Conservation (phyloP, 2,888 invertebrate species). For the Crioceris asparagi region DNA sequence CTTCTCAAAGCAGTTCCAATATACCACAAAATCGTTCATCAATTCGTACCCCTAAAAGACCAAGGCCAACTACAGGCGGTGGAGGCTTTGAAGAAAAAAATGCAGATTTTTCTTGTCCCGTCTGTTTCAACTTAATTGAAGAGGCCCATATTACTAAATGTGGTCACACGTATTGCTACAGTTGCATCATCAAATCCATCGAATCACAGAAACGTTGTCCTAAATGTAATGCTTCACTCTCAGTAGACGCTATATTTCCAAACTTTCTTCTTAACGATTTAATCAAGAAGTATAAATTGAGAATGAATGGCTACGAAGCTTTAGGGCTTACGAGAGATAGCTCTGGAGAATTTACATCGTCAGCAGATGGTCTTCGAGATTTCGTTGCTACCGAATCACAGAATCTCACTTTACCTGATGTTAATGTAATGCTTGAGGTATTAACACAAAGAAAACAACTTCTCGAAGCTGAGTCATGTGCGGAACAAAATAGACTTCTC, state of each 20-base stretch:
- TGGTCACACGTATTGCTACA: constrained; percentile 85
- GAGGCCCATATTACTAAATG: constrained; percentile 87
- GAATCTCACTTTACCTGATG: constrained; percentile 64
- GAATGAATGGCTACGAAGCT: constrained; percentile 40
- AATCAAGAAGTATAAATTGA: constrained; percentile 57
- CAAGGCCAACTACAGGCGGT: constrained; percentile 45
- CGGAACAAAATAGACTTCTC: constrained; percentile 69
- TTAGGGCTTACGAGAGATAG: constrained; percentile 35
- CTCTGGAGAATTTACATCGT: constrained; percentile 37
- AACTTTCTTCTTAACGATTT: constrained; percentile 79
- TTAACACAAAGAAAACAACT: constrained; percentile 68
- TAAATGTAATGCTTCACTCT: constrained; percentile 66
- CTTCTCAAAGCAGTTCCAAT: constrained; percentile 36
- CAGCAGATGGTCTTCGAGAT: constrained; percentile 47
- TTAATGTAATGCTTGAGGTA: constrained; percentile 71
- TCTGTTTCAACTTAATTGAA: constrained; percentile 80
- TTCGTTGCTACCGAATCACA: constrained; percentile 59
- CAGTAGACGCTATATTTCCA: constrained; percentile 67
- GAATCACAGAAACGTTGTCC: constrained; percentile 64
- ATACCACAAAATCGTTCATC: constrained; percentile 36
- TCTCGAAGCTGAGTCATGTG: constrained; percentile 69
- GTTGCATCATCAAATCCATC: constrained; percentile 62
- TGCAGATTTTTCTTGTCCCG: constrained; percentile 61
- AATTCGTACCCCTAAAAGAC: constrained; percentile 41
- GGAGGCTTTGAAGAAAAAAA: constrained; percentile 51